Conservation (phyloP, 2,113 vertebrate genomes). For the Hyla sarda region DNA sequence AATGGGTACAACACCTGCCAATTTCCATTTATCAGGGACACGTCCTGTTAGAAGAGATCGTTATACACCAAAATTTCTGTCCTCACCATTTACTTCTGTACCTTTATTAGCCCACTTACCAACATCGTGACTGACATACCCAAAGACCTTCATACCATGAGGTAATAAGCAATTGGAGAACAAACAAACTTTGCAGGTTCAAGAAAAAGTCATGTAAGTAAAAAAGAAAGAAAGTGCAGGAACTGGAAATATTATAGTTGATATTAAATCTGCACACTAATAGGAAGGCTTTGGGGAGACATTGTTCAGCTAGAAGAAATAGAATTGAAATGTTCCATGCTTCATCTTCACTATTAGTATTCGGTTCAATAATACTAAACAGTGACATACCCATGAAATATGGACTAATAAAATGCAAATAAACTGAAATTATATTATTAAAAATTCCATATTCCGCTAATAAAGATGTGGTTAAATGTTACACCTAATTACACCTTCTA, state of each 20-base stretch:
- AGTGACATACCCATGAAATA: background rate
- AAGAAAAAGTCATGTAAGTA: background rate
- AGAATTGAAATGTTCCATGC: background rate
- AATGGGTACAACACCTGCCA: too few relatives aligned
- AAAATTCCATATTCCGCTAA: background rate
- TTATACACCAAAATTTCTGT: too few relatives aligned
- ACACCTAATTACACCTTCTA: constrained; percentile 31
- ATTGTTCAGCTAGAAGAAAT: background rate
- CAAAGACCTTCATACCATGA: too few relatives aligned
- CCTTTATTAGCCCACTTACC: too few relatives aligned
- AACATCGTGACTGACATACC: too few relatives aligned
- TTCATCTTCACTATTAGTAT: background rate
- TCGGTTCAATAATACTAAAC: background rate
- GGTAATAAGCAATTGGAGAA: too few relatives aligned
- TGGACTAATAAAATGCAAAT: background rate
- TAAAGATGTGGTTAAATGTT: background rate
- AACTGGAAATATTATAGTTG: too few relatives aligned
- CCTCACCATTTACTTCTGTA: too few relatives aligned
- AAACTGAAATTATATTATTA: background rate
- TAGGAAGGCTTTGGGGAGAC: background rate
- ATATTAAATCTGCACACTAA: background rate
- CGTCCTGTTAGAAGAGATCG: too few relatives aligned
- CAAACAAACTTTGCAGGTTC: background rate
- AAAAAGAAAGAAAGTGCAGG: too few relatives aligned
- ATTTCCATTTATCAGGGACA: too few relatives aligned